phyloP scores from a whole-genome alignment of 1,140 invertebrate species.

The Nephotettix cincticeps region DNA sequence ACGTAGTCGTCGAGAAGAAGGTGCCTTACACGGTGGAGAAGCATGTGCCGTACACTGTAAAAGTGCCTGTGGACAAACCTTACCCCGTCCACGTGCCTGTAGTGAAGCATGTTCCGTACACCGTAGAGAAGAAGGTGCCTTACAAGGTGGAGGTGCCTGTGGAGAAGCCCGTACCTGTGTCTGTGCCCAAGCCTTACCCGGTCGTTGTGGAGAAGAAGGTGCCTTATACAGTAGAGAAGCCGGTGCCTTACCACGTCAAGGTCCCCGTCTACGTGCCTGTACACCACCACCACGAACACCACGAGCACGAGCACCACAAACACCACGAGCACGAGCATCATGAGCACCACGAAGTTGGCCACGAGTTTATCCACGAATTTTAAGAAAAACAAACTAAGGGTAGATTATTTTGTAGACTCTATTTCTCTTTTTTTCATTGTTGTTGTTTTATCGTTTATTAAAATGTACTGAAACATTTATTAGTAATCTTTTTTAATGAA shows the following conservation, averaged over 20 bases:
- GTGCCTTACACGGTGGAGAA: constrained; percentile 50
- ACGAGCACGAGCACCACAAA: too few species aligned
- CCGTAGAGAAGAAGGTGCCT: constrained; percentile 39
- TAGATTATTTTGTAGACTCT: too few species aligned
- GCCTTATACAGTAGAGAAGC: constrained; percentile 56
- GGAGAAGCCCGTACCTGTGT: constrained; percentile 38
- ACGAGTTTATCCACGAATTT: neutral
- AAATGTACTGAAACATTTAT: too few species aligned
- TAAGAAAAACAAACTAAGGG: too few species aligned
- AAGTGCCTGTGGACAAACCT: constrained; percentile 54
- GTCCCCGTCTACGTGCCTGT: constrained; percentile 57
- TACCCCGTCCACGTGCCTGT: constrained; percentile 46
- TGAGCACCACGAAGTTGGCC: neutral
- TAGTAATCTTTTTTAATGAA: too few species aligned
- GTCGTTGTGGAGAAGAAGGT: constrained; percentile 37
- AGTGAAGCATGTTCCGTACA: constrained; percentile 65
- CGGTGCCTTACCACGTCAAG: constrained; percentile 62
- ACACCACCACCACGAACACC: neutral
- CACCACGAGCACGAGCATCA: neutral
- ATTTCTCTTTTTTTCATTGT: too few species aligned
- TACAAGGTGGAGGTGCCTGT: constrained; percentile 60
- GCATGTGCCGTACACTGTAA: constrained; percentile 53
- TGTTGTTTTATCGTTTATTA: too few species aligned
- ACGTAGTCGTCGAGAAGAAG: constrained; percentile 23
- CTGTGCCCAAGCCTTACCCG: constrained; percentile 38